Conservation (phyloP, 2,113 vertebrate genomes). For the Rallus limicola region DNA sequence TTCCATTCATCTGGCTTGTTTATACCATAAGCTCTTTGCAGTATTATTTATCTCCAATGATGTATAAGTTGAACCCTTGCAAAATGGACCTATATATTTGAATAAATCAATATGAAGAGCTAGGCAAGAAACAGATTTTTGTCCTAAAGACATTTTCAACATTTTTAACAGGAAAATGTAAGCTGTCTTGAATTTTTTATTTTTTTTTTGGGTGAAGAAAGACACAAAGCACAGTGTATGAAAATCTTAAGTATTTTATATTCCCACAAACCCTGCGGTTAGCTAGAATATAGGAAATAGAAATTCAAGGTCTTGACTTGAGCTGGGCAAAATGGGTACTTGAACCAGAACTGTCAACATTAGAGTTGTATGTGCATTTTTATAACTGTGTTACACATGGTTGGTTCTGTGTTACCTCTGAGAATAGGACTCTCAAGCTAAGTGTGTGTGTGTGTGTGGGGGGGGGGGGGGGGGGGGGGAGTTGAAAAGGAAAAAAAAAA, state of each 20-base stretch:
- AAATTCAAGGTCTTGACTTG: background rate
- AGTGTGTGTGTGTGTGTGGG: no score
- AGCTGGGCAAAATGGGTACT: background rate
- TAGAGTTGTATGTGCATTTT: background rate
- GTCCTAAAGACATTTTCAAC: constrained; percentile 15
- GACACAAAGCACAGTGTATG: background rate
- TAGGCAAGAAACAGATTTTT: constrained; percentile 17
- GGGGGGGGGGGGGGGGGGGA: no score
- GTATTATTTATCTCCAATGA: constrained; percentile 39
- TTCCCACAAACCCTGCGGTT: background rate
- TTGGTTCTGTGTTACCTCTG: background rate
- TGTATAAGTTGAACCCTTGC: background rate
- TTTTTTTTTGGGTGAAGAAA: background rate
- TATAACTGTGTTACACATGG: background rate
- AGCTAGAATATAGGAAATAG: background rate
- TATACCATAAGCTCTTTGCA: constrained; percentile 38
- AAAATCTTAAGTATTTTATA: background rate
- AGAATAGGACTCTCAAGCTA: background rate
- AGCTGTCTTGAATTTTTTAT: background rate
- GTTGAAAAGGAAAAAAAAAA: background rate
- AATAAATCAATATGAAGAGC: constrained; percentile 48
- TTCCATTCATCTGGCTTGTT: constrained; percentile 45
- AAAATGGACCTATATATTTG: constrained; percentile 23
- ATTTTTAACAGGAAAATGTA: constrained; percentile 37
- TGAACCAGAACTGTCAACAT: background rate